Conservation (phyloP, 2,797 vertebrate species). For the Spheniscus humboldti region DNA sequence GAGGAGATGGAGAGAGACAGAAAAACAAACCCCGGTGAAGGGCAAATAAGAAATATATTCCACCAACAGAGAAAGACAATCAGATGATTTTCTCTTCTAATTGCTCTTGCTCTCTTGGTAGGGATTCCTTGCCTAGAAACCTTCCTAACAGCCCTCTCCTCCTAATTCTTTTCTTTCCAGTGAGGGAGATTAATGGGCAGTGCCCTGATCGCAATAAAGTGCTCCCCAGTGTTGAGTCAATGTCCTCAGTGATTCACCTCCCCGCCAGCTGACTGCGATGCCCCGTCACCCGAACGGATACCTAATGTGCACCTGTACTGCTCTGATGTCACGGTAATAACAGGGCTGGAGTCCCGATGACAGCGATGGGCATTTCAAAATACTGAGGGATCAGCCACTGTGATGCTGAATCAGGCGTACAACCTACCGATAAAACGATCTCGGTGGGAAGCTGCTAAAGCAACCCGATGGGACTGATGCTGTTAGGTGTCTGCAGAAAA, state of each 20-base stretch:
- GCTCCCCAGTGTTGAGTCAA: neutral
- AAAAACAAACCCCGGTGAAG: neutral
- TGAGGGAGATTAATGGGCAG: neutral
- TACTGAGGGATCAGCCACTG: neutral
- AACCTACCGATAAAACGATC: neutral
- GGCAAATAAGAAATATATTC: neutral
- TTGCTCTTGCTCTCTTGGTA: too few species aligned
- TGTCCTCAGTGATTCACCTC: neutral
- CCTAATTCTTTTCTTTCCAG: neutral
- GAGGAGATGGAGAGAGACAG: neutral
- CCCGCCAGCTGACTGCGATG: neutral
- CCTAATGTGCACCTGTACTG: too few species aligned
- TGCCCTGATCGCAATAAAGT: neutral
- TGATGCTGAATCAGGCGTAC: neutral
- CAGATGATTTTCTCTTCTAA: neutral
- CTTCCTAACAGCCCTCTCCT: neutral
- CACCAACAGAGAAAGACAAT: neutral
- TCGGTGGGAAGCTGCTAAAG: neutral
- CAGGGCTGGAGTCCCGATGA: too few species aligned
- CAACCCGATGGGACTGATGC: neutral
- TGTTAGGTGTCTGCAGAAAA: neutral
- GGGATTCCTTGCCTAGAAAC: neutral
- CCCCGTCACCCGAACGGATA: fast-evolving
- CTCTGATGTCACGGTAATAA: too few species aligned
- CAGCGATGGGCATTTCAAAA: neutral